A percentile compares a stretch with the other conserved stretches of the same genome.
Evolutionary conservation across 2,113 vertebrate species (phyloP).

Genomic region (Hydrolagus affinis): DNA sequence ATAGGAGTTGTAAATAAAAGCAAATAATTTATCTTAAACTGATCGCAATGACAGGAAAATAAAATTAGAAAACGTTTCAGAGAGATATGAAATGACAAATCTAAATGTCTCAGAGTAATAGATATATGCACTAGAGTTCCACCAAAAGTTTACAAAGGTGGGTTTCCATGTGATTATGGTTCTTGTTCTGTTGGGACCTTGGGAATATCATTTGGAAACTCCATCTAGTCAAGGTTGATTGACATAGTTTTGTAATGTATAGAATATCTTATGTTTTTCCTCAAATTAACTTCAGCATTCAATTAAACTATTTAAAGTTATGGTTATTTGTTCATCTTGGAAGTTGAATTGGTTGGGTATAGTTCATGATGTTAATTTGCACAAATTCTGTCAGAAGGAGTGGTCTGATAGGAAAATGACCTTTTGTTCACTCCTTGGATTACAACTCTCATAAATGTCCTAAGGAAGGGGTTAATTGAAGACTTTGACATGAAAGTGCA

Average conservation of each 20-base stretch:
- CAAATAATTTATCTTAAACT: too few relatives aligned
- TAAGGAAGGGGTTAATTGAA: not conserved
- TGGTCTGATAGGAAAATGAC: not conserved
- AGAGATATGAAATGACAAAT: too few relatives aligned
- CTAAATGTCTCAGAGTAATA: too few relatives aligned
- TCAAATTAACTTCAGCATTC: not conserved
- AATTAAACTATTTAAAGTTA: not conserved
- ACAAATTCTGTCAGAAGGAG: not conserved
- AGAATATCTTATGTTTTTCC: too few relatives aligned
- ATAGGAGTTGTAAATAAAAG: too few relatives aligned
- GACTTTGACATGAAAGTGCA: not conserved
- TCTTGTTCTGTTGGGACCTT: not conserved
- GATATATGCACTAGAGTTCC: too few relatives aligned
- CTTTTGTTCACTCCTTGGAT: not conserved
- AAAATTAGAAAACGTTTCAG: too few relatives aligned
- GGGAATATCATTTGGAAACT: not conserved
- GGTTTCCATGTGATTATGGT: too few relatives aligned
- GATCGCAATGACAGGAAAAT: too few relatives aligned
- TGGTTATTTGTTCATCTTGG: not conserved
- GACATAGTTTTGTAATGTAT: not conserved
- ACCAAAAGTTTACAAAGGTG: too few relatives aligned
- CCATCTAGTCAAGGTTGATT: not conserved
- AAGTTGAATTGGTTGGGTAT: not conserved
- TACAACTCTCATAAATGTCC: not conserved
- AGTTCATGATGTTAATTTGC: not conserved